These are phyloP conservation scores for Lasioglossum oenotherae DNA, from an alignment of 2,888 invertebrate genomes.

Conservation along the genomic window DNA sequence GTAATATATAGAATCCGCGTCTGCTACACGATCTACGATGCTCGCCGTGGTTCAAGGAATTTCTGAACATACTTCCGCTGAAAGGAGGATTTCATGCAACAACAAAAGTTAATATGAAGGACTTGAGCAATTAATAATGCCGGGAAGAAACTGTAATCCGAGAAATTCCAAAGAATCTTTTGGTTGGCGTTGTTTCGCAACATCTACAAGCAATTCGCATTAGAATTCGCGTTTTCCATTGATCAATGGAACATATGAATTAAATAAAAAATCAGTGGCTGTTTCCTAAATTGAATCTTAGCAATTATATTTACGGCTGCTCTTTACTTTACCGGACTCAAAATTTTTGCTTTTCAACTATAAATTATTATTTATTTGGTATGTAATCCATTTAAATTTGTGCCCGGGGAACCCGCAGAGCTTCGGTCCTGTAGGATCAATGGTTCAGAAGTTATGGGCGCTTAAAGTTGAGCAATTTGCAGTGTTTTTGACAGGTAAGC, in stretches of 20 bases:
- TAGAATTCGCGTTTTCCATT: neutral
- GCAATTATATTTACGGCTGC: too few relatives aligned
- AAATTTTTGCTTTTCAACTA: too few relatives aligned
- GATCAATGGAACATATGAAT: too few relatives aligned
- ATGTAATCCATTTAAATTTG: too few relatives aligned
- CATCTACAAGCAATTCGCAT: neutral
- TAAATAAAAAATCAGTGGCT: too few relatives aligned
- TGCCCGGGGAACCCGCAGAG: too few relatives aligned
- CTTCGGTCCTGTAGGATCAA: too few relatives aligned
- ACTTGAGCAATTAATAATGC: slow-evolving; percentile 21
- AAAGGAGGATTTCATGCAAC: slow-evolving; percentile 40
- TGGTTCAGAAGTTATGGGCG: too few relatives aligned
- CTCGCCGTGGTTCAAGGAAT: slow-evolving; percentile 39
- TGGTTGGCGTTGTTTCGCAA: neutral
- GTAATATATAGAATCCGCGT: slow-evolving; percentile 59
- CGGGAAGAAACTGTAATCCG: neutral
- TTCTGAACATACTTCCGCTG: slow-evolving; percentile 37
- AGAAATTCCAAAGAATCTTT: neutral
- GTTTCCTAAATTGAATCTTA: neutral
- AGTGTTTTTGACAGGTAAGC: too few relatives aligned
- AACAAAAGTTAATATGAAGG: slow-evolving; percentile 32
- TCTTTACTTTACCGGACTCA: too few relatives aligned
- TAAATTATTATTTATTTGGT: too few relatives aligned
- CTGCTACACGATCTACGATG: slow-evolving; percentile 46
- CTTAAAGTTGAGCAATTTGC: too few relatives aligned